These are phyloP conservation scores for Atherix ibis DNA, from an alignment of 2,888 invertebrate genomes.

Conservation along the genomic window DNA sequence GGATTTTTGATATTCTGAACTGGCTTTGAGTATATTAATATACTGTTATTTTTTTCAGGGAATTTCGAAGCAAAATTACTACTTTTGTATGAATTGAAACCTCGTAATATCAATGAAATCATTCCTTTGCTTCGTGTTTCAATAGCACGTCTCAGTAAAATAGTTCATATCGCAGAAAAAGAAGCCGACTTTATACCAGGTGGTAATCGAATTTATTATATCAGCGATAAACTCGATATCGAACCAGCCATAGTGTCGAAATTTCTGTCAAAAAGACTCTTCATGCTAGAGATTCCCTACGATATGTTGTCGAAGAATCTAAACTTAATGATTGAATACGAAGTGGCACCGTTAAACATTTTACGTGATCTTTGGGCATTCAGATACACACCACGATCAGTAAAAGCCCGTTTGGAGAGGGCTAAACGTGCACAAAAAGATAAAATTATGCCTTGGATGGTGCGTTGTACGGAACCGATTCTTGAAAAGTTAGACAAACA, in stretches of 20 bases:
- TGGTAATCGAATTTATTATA: constrained; percentile 41
- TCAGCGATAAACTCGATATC: constrained; percentile 36
- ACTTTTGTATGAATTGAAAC: constrained; percentile 33
- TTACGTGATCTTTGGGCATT: constrained; percentile 47
- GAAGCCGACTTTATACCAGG: constrained; percentile 33
- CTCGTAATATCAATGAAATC: constrained; percentile 36
- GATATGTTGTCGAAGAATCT: constrained; percentile 38
- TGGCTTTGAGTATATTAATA: no score
- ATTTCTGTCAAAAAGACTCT: constrained; percentile 36
- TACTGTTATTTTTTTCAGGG: constrained; percentile 19
- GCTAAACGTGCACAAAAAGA: constrained; percentile 35
- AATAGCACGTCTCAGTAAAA: constrained; percentile 19
- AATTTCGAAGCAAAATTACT: constrained; percentile 26
- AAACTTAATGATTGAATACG: constrained; percentile 37
- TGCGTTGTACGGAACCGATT: constrained; percentile 41
- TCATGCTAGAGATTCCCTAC: constrained; percentile 40
- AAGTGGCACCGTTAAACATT: constrained; percentile 38
- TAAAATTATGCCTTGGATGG: constrained; percentile 49
- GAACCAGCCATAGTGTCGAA: constrained; percentile 33
- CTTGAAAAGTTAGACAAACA: constrained; percentile 35
- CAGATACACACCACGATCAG: constrained; percentile 39
- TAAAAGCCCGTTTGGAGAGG: constrained; percentile 36
- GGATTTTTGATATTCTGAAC: no score
- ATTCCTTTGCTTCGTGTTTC: constrained; percentile 37
- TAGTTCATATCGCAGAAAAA: constrained; percentile 18